A percentile compares a stretch with the other conserved stretches of the same genome.
These are phyloP conservation scores for Lichenostomus cassidix DNA, from an alignment of 2,113 vertebrate genomes.

Conservation along the genomic window DNA sequence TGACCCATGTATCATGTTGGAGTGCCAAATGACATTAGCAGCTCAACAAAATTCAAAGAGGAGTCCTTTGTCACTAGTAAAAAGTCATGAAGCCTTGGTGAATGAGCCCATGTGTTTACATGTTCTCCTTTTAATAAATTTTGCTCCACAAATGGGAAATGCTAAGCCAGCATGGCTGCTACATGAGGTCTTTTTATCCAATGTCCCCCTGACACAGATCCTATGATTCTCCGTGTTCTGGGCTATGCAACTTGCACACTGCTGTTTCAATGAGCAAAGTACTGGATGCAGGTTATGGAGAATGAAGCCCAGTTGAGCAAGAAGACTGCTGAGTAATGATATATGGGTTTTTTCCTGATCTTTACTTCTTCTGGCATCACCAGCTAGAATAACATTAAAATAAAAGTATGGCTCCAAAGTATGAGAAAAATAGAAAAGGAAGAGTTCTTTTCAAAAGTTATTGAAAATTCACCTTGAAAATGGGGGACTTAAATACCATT, in stretches of 20 bases:
- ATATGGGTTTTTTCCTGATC: neutral
- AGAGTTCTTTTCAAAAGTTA: neutral
- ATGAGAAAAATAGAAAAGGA: neutral
- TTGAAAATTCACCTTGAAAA: conserved; percentile 2
- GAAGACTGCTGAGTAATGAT: neutral
- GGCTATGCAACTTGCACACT: neutral
- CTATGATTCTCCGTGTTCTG: neutral
- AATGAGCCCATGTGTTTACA: neutral
- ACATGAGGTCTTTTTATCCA: neutral
- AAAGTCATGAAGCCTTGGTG: neutral
- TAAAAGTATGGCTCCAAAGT: neutral
- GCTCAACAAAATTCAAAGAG: neutral
- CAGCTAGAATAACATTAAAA: neutral
- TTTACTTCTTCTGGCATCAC: neutral
- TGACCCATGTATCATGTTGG: neutral
- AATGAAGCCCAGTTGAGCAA: neutral
- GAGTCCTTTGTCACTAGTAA: neutral
- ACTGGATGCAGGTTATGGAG: neutral
- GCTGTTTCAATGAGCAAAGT: neutral
- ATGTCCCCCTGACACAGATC: neutral
- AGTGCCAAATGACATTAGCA: neutral
- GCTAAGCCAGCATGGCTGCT: neutral
- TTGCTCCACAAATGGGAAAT: neutral
- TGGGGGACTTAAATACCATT: neutral
- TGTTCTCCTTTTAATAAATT: neutral